Evolutionary conservation across 2,888 invertebrate genomes (phyloP).

Genomic region (Dendrolimus houi): DNA sequence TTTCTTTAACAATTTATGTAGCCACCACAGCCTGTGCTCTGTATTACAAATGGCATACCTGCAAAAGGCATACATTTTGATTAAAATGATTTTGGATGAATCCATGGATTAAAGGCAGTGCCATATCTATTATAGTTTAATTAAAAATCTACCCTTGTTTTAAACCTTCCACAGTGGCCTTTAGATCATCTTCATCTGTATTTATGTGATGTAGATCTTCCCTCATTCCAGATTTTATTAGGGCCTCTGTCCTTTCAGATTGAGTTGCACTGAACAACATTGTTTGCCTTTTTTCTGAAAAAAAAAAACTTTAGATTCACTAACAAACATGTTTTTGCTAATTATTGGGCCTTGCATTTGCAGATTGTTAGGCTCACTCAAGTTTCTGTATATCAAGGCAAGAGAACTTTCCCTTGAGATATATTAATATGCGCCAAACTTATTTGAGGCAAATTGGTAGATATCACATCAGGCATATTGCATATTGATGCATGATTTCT

Average conservation of each 20-base stretch:
- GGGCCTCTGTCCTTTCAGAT: conserved; percentile 91
- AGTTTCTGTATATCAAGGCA: too few relatives aligned
- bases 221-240: conserved; percentile 91
- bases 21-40: conserved; percentile 91
- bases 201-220: conserved; percentile 93
- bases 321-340: background rate
- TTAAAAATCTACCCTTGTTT: conserved; percentile 79
- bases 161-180: conserved; percentile 87
- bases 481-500: too few relatives aligned
- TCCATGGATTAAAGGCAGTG: too few relatives aligned
- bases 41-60: conserved; percentile 95
- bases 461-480: too few relatives aligned
- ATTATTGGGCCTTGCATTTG: too few relatives aligned
- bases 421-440: too few relatives aligned
- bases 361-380: too few relatives aligned
- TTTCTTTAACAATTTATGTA: conserved; percentile 97
- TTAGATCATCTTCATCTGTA: conserved; percentile 88
- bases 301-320: background rate
- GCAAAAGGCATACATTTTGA: conserved; percentile 13
- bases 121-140: too few relatives aligned
- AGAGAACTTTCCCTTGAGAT: too few relatives aligned
- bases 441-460: too few relatives aligned
- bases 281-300: conserved; percentile 92
- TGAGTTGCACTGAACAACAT: conserved; percentile 98
- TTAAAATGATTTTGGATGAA: too few relatives aligned